phyloP scores from a whole-genome alignment of 1,140 invertebrate genomes.

The Scaptomyza hsui region DNA sequence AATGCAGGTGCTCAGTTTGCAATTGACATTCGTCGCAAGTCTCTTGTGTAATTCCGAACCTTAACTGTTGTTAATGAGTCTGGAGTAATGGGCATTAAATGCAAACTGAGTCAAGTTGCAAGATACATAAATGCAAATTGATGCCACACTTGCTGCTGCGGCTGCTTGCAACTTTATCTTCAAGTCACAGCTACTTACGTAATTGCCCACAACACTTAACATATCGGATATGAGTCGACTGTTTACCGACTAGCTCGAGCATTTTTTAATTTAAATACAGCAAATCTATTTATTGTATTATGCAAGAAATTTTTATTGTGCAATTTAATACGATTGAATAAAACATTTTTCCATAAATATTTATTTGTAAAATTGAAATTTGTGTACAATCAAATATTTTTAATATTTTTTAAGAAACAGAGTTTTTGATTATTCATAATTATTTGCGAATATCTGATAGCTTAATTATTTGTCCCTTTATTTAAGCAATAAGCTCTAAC shows the following conservation, averaged over 20 bases:
- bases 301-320: background rate
- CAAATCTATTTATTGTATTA: background rate
- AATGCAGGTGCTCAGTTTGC: slow-evolving; percentile 18
- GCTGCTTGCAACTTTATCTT: background rate
- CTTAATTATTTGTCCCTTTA: too few relatives aligned
- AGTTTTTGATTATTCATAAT: too few relatives aligned
- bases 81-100: background rate
- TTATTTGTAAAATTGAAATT: too few relatives aligned
- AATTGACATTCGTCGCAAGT: slow-evolving; percentile 17
- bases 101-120: slow-evolving; percentile 10
- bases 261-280: background rate
- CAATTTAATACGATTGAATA: slow-evolving; percentile 1
- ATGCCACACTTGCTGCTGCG: slow-evolving; percentile 19
- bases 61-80: slow-evolving; percentile 37
- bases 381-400: too few relatives aligned
- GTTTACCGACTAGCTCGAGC: background rate
- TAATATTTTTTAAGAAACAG: too few relatives aligned
- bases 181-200: slow-evolving; percentile 3
- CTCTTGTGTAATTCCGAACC: slow-evolving; percentile 11
- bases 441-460: too few relatives aligned
- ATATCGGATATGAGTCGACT: slow-evolving; percentile 12
- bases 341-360: too few relatives aligned
- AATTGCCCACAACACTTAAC: slow-evolving; percentile 2
- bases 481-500: too few relatives aligned
- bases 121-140: slow-evolving; percentile 8